These are phyloP conservation scores for Spatula versicolor DNA, from an alignment of 2,797 vertebrate species.

Conservation along the genomic window DNA sequence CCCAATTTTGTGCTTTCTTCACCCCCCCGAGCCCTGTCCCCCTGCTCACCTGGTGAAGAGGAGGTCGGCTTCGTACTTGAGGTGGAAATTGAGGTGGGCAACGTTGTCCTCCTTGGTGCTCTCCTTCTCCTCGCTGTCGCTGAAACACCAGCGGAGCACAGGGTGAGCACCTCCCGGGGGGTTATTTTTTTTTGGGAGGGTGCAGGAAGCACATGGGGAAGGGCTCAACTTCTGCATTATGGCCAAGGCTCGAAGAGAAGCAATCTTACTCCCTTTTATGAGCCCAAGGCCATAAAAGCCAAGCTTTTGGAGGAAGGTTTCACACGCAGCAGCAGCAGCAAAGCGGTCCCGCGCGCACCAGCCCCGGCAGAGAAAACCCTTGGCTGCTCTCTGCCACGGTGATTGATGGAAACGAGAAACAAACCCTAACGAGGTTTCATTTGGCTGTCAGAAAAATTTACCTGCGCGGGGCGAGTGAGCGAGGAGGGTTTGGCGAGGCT, in stretches of 20 bases:
- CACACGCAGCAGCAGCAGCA: not conserved
- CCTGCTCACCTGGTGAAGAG: constrained; percentile 91
- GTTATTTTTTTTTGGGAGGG: fast-evolving
- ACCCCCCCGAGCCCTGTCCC: fast-evolving
- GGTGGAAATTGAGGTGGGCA: constrained; percentile 85
- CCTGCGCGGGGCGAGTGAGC: fast-evolving
- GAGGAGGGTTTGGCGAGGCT: not conserved
- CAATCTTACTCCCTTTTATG: not conserved
- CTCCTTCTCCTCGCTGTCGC: constrained; percentile 90
- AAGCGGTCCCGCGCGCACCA: fast-evolving
- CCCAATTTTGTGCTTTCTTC: not conserved
- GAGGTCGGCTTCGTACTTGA: constrained; percentile 92
- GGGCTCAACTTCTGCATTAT: not conserved
- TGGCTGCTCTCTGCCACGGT: not conserved
- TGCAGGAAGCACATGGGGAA: not conserved
- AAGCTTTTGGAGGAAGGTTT: not conserved
- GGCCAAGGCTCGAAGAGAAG: not conserved
- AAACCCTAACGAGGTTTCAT: not conserved
- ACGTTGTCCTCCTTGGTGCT: constrained; percentile 86
- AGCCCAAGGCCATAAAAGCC: not conserved
- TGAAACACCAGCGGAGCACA: constrained; percentile 56
- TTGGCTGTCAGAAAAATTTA: not conserved
- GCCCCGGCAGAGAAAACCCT: not conserved
- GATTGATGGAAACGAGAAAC: not conserved
- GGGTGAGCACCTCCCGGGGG: not conserved